phyloP scores from a whole-genome alignment of 1,140 invertebrate genomes.

The Drosophila ogumai region DNA sequence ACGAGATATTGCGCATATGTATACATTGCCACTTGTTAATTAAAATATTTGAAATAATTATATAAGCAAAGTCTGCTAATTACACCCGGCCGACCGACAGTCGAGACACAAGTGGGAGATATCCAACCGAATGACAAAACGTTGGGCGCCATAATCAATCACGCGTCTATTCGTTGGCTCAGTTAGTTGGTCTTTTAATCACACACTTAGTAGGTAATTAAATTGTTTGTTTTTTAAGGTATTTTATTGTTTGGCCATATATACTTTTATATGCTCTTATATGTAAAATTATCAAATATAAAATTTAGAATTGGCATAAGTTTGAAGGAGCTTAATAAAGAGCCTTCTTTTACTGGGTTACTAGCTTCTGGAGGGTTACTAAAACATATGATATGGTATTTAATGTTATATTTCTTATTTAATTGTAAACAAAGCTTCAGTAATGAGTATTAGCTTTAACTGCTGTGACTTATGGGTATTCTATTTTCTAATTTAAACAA shows the following conservation, averaged over 20 bases:
- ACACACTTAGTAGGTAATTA: not conserved
- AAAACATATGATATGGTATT: too few species aligned
- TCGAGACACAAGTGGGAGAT: slow-evolving; percentile 15
- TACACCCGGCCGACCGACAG: slow-evolving; percentile 5
- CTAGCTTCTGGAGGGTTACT: too few species aligned
- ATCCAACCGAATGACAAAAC: slow-evolving; percentile 36
- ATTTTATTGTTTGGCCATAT: not conserved
- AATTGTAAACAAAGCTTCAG: too few species aligned
- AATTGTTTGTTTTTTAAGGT: not conserved
- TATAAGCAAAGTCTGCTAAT: slow-evolving; percentile 57
- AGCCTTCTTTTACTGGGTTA: too few species aligned
- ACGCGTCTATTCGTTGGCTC: slow-evolving; percentile 8
- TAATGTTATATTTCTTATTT: too few species aligned
- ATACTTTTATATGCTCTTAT: not conserved
- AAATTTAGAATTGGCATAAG: not conserved
- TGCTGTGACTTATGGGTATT: not conserved
- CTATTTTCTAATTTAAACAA: not conserved
- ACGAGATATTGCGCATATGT: slow-evolving; percentile 66
- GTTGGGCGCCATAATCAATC: slow-evolving; percentile 45
- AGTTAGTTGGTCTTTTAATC: slow-evolving; percentile 4
- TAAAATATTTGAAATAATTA: slow-evolving; percentile 77
- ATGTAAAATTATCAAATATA: not conserved
- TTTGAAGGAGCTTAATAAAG: not conserved
- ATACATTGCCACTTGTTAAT: slow-evolving; percentile 69
- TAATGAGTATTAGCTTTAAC: too few species aligned